A percentile compares a stretch with the other conserved stretches of the same genome.
Evolutionary conservation across 2,888 invertebrate species (phyloP).

Genomic region (Exocentrus adspersus): DNA sequence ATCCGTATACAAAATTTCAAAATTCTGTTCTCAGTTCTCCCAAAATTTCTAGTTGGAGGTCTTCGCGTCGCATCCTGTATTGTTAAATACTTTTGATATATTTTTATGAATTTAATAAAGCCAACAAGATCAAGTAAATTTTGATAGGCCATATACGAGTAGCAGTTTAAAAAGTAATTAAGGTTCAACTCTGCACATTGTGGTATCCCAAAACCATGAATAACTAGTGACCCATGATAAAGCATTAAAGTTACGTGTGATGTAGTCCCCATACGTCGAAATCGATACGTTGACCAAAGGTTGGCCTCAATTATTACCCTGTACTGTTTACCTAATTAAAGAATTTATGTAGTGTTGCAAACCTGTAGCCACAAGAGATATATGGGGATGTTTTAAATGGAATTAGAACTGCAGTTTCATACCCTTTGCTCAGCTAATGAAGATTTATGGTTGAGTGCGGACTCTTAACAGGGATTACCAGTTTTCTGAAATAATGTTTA

Average conservation of each 20-base stretch:
- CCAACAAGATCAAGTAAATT: too few relatives aligned
- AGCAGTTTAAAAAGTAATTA: not conserved
- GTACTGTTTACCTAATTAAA: constrained; percentile 49
- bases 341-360: constrained; percentile 43
- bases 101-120: too few relatives aligned
- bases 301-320: constrained; percentile 46
- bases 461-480: not conserved
- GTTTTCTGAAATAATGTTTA: not conserved
- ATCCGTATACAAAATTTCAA: too few relatives aligned
- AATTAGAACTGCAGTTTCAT: constrained; percentile 9
- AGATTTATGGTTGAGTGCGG: not conserved
- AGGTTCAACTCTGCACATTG: not conserved
- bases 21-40: too few relatives aligned
- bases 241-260: constrained; percentile 5
- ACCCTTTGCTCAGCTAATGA: not conserved
- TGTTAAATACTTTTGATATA: too few relatives aligned
- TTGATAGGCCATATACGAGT: not conserved
- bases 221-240: constrained; percentile 7
- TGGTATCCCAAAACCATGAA: not conserved
- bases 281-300: constrained; percentile 41
- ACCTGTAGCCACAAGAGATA: constrained; percentile 30
- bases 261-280: constrained; percentile 33
- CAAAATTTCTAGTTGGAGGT: too few relatives aligned
- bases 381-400: constrained; percentile 1
- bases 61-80: too few relatives aligned